Percentiles rank a stretch among this genome's conserved stretches.
phyloP scores from a whole-genome alignment of 2,113 vertebrate species.

The Ammodytes dubius region DNA sequence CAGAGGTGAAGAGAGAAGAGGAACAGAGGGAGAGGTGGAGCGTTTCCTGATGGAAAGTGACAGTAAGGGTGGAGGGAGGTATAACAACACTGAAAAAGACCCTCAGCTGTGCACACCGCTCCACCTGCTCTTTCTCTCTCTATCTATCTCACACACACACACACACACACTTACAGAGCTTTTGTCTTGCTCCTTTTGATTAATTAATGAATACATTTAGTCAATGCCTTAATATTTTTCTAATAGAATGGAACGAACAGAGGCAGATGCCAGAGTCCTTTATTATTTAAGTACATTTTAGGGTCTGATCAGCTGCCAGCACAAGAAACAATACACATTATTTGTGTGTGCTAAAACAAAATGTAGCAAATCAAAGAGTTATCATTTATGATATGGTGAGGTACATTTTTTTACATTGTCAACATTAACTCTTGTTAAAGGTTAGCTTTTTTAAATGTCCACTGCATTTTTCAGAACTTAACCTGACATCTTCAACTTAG shows the following conservation, averaged over 20 bases:
- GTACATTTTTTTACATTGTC: not conserved
- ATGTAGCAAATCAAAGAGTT: not conserved
- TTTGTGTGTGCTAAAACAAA: not conserved
- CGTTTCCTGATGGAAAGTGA: slow-evolving; percentile 78
- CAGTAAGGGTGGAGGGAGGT: slow-evolving; percentile 49
- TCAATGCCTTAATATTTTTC: not conserved
- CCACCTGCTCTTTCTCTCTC: slow-evolving; percentile 12
- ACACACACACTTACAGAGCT: not conserved
- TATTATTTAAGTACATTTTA: not conserved
- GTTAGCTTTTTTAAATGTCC: not conserved
- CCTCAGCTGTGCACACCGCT: slow-evolving; percentile 25
- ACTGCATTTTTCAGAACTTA: not conserved
- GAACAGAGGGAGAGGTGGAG: slow-evolving; percentile 72
- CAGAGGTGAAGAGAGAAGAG: slow-evolving; percentile 70
- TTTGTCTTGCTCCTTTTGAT: slow-evolving; percentile 15
- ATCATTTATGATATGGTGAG: not conserved
- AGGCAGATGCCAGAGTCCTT: not conserved
- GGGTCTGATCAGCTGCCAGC: not conserved
- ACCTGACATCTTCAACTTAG: not conserved
- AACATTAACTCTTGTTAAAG: not conserved
- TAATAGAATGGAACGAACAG: not conserved
- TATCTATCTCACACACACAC: no score
- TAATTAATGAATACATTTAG: not conserved
- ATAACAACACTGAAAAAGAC: slow-evolving; percentile 46
- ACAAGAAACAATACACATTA: not conserved